phyloP scores from a whole-genome alignment of 1,140 invertebrate species.

The Doryteuthis pealeii region DNA sequence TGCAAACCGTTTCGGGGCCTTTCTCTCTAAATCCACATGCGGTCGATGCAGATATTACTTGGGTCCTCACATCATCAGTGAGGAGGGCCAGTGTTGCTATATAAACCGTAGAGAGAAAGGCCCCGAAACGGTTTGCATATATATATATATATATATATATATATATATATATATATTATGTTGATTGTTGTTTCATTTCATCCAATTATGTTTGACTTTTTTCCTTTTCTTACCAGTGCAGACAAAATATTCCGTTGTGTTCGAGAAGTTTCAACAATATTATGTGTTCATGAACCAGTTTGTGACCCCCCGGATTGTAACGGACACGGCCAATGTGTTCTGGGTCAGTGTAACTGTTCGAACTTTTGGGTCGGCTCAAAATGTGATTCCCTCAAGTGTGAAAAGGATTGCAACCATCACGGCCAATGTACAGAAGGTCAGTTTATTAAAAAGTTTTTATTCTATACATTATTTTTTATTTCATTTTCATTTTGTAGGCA shows the following conservation, averaged over 20 bases:
- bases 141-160: no score
- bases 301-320: slow-evolving; percentile 50
- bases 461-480: background rate
- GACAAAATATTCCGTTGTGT: slow-evolving; percentile 48
- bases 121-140: no score
- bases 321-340: slow-evolving; percentile 47
- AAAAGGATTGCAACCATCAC: slow-evolving; percentile 43
- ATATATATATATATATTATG: no score
- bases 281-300: slow-evolving; percentile 55
- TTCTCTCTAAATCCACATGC: no score
- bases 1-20: no score
- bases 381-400: slow-evolving; percentile 53
- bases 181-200: no score
- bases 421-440: slow-evolving; percentile 51
- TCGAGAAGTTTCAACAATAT: slow-evolving; percentile 55
- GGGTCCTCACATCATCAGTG: no score
- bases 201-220: slow-evolving; percentile 1
- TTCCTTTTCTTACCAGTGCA: slow-evolving; percentile 30
- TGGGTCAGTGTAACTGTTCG: slow-evolving; percentile 52
- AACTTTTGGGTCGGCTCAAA: slow-evolving; percentile 43
- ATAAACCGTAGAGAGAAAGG: no score
- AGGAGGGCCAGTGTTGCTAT: no score
- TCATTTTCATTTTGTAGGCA: background rate
- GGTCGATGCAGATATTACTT: no score
- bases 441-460: no score